Base-by-base conservation (phyloP, 2,888 invertebrate genomes). In the Tanytarsus gracilentus region DNA sequence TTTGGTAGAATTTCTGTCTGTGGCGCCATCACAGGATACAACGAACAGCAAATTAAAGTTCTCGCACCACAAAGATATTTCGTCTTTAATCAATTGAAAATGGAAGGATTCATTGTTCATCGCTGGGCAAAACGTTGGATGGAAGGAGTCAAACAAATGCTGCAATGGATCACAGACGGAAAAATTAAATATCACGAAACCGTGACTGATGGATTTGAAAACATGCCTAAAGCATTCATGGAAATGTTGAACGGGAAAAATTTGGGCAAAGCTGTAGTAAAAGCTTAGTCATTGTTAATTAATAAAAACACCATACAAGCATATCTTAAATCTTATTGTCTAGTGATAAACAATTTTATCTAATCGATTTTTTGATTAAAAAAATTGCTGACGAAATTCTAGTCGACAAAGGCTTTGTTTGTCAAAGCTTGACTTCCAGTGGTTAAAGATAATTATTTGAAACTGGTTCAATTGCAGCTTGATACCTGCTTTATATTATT, bases 171-270 rank as follows among this genome's bases (percentile, higher is more conserved):
- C 62, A 71, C 73, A 51, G 79, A 83, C 74, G 87, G 85, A 39
- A 86, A 85, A 72, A 66, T 88, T 9, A 79, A 81, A 66, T 82
- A 82, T 67, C 75, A 76, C 63, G 88, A 88, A 71, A 84, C 85
- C 49, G 68, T 83, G 2, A 84, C 83, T 2, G 73, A 83, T 62
- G 87, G 86, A 2, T 86, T 88, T 70, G 84, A 85, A 64, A 85
- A 85, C 65, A 82, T 84, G 79, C 82, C 84, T 2, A 76, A 81
- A 51, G 85, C 86, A 30, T 79, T 87, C 62, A 75, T 80, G 59
- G 82, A 79, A 11, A 77, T 87, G 69, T 71, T 78, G 6, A 70
- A 74, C 60, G 86, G 87, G 30, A 79, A 81, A 66, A 86, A 85
- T 70, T 76, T 76, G 23, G 87, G 87, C 53, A 87, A 87, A 76